Evolutionary conservation across 2,113 vertebrate genomes (phyloP), one percentile per base, ranked within the genome.

Genomic region (Macrotus californicus): DNA sequence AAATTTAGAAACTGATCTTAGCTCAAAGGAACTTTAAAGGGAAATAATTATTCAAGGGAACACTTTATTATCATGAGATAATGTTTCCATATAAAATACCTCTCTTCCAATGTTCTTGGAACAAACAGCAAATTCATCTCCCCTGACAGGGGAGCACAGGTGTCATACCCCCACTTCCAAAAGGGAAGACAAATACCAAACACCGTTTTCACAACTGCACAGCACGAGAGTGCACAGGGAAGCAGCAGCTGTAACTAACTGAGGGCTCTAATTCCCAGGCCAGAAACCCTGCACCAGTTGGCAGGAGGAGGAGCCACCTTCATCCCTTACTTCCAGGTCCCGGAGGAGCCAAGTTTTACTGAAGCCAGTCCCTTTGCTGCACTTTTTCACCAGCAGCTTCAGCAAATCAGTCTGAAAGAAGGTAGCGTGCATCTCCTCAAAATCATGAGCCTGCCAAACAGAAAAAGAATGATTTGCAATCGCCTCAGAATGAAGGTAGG

Each of bases 321-420:
- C 0, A 1, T 41, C n/a, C 48, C 96, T 97, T 97, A 99, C 99
- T 97, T 99, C 99, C 59, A 99, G 97, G 97, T 99, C 99, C 34
- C 99, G 98, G 73, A 99, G 99, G 66, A 99, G 98, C 99, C 99
- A 99, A 29, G 99, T 99, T 97, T 99, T 99, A 96, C 99, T 99
- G 97, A 99, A 99, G 93, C 99, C 99, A 0, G 99, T 99, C 24
- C 99, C 99, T 97, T 99, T 99, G 97, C 99, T 99, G 97, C 99
- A 99, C 97, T 99, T 99, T 96, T 99, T 99, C 96, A 99, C 99
- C 43, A 99, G 98, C 84, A 99, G 98, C 97, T 99, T 99, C 54
- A 99, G 99, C 85, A 99, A 98, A 39, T 99, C 99, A 0, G 99
- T 99, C 94, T 98, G 98, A 79, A 99, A 99, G 94, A 99, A 99